Percentiles rank a stretch among this genome's conserved stretches.
Evolutionary conservation across 2,113 vertebrate genomes (phyloP).

Genomic region (Gorsachius goisagi): DNA sequence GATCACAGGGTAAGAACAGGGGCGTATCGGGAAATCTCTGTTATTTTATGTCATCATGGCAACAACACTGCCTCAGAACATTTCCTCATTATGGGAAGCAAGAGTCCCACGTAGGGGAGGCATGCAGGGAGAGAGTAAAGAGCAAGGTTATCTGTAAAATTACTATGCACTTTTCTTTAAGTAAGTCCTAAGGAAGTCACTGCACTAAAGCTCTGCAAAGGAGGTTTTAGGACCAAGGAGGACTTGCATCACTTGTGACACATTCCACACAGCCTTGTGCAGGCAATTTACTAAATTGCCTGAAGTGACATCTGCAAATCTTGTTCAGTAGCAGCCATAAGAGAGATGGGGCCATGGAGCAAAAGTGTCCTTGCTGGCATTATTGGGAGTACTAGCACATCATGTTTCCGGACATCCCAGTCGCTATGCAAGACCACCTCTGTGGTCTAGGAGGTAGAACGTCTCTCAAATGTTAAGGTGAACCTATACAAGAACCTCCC

Average conservation of each 20-base stretch:
- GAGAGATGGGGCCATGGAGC: fast-evolving
- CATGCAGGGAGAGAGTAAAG: not conserved
- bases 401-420: not conserved
- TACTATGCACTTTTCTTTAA: not conserved
- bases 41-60: not conserved
- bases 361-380: not conserved
- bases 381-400: not conserved
- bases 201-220: not conserved
- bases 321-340: not conserved
- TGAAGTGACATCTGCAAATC: not conserved
- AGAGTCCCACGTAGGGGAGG: not conserved
- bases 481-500: not conserved
- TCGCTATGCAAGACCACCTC: not conserved
- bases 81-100: not conserved
- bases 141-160: constrained; percentile 1
- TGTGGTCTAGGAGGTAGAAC: not conserved
- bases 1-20: not conserved
- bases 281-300: not conserved
- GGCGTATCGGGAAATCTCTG: not conserved
- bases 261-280: not conserved
- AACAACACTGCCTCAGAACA: not conserved
- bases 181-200: not conserved
- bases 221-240: not conserved
- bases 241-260: not conserved
- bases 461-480: not conserved